Conservation (phyloP, 1,140 invertebrate species). For the Asobara japonica region DNA sequence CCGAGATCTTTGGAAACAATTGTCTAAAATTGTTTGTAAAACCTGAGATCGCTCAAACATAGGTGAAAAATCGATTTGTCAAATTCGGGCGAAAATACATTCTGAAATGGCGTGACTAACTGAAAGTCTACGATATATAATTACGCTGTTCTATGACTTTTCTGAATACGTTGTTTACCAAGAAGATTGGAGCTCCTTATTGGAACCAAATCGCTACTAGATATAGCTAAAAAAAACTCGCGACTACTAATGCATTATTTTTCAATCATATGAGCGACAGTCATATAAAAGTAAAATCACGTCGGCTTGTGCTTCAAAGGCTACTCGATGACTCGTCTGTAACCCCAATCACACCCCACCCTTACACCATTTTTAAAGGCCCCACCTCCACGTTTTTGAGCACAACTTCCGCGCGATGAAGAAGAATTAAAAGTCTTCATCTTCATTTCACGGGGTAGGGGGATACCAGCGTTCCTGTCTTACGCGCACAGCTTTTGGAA, state of each 20-base stretch:
- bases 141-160: conserved; percentile 20
- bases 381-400: conserved; percentile 28
- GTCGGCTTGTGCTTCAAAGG: conserved; percentile 57
- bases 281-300: conserved; percentile 58
- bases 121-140: background rate
- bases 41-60: too few species aligned
- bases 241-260: conserved; percentile 60
- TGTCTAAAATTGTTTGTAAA: too few species aligned
- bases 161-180: conserved; percentile 19
- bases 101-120: too few species aligned
- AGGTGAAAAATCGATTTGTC: too few species aligned
- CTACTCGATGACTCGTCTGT: conserved; percentile 62
- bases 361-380: conserved; percentile 33
- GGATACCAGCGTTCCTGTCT: conserved; percentile 30
- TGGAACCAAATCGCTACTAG: background rate
- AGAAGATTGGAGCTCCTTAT: background rate
- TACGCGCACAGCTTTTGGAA: conserved; percentile 41
- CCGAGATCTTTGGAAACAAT: too few species aligned
- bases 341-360: conserved; percentile 62
- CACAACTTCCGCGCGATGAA: background rate
- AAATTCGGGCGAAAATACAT: too few species aligned
- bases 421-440: background rate
- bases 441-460: conserved; percentile 8
- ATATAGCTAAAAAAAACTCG: conserved; percentile 43
- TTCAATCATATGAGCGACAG: conserved; percentile 64